phyloP scores from a whole-genome alignment of 2,797 vertebrate species.

The Synaphobranchus kaupii region DNA sequence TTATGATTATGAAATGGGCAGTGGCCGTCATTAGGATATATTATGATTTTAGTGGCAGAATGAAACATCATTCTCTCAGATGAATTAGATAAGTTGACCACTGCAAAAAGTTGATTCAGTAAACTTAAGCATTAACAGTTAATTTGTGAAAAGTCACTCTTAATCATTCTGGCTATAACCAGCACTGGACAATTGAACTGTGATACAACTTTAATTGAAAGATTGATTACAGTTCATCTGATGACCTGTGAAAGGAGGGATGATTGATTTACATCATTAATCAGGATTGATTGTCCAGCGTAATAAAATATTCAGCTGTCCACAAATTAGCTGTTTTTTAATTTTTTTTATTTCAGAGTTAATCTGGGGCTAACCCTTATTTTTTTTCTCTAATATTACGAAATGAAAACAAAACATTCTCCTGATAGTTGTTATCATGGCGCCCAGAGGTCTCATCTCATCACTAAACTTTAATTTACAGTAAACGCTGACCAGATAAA shows the following conservation, averaged over 20 bases:
- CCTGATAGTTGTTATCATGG: background rate
- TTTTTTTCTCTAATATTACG: background rate
- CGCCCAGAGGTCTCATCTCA: background rate
- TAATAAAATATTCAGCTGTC: background rate
- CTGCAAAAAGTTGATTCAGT: background rate
- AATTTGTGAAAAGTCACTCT: background rate
- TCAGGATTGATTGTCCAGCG: background rate
- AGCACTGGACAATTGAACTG: background rate
- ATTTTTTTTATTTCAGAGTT: background rate
- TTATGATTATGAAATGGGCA: background rate
- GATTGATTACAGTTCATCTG: conserved; percentile 21
- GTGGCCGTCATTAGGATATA: background rate
- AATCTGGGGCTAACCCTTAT: background rate
- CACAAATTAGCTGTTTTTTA: background rate
- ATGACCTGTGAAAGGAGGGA: conserved; percentile 17
- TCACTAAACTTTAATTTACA: background rate
- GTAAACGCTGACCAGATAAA: background rate
- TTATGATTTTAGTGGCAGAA: background rate
- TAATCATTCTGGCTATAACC: background rate
- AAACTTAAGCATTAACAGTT: background rate
- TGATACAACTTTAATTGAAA: conserved; percentile 11
- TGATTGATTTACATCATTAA: conserved; percentile 23
- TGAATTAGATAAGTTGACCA: background rate
- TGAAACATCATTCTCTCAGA: background rate
- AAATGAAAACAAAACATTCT: background rate